phyloP scores from a whole-genome alignment of 2,113 vertebrate species.

The Cinclus mexicanus region DNA sequence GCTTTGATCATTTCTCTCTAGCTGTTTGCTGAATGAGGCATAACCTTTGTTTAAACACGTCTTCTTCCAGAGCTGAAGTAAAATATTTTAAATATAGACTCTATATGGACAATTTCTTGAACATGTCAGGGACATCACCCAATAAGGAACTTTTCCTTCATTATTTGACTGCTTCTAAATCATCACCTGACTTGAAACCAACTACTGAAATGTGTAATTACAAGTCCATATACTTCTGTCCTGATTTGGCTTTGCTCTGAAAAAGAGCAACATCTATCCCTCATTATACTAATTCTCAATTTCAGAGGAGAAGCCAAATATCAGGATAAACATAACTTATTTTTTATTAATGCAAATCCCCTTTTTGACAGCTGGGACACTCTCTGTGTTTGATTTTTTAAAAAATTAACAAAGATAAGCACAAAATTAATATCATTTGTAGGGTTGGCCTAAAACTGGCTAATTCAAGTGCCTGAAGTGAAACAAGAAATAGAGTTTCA shows the following conservation, averaged over 20 bases:
- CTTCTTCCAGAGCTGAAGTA: neutral
- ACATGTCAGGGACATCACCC: accelerated
- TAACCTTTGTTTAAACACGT: neutral
- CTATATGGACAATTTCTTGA: neutral
- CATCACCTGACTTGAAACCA: neutral
- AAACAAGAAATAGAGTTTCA: neutral
- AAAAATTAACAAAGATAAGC: constrained; percentile 19
- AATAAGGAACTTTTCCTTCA: neutral
- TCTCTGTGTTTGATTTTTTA: neutral
- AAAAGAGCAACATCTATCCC: neutral
- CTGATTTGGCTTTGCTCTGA: neutral
- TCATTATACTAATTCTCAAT: constrained; percentile 10
- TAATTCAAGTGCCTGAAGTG: neutral
- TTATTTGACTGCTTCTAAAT: neutral
- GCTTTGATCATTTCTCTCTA: neutral
- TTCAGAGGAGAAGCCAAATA: constrained; percentile 37
- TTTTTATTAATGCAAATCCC: constrained; percentile 13
- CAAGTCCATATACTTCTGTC: neutral
- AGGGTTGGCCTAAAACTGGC: neutral
- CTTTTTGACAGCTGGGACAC: neutral
- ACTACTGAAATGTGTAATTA: neutral
- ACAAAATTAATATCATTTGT: neutral
- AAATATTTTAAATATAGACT: neutral
- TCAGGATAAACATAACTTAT: constrained; percentile 11
- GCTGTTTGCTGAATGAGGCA: neutral